Evolutionary conservation across 2,113 vertebrate genomes (phyloP), one percentile per base, ranked within the genome.

Genomic region (Poeciliopsis turrubarensis): DNA sequence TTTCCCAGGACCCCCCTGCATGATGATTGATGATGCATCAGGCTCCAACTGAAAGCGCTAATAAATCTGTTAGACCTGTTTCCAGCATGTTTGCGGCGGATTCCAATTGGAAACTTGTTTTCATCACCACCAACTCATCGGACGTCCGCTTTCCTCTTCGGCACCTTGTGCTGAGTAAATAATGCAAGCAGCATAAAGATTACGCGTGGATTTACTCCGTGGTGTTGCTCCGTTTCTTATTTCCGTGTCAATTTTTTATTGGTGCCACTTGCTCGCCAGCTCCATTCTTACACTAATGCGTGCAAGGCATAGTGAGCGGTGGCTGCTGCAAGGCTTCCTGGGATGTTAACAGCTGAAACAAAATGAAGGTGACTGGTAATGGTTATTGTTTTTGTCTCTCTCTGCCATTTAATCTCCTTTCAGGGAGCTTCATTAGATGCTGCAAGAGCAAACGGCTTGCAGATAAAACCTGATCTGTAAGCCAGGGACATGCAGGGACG

Each of bases 361-460:
- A 88, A 93, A 90, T 92, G 80, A 88, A 92, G 89, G 90, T 93
- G 92, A 92, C 92, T 89, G 83, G 87, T 88, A 92, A 92, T 92
- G 89, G 89, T 93, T 93, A 92, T 94, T 94, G 92, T 93, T 94
- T 37, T 93, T 87, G 74, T 89, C 82, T 89, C 86, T 89, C 90
- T 87, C 83, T 87, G 83, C 89, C 88, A 89, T 92, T 94, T 94
- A 93, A 93, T 94, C 91, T 94, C 89, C 87, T 91, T 85, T 92
- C 89, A 87, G 89, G 89, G 84, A 92, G 88, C 82, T 91, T 93
- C 91, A 94, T 93, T 93, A 91, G 91, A 86, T 75, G 29, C 78
- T 80, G 86, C 85, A 80, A 89, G 84, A 93, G 85, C 88, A 88
- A 90, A 88, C 81, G 83, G 81, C 86, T 77, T 83, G 81, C 81